These are phyloP conservation scores for Geococcyx californianus DNA, from an alignment of 2,113 vertebrate genomes.

Conservation along the genomic window DNA sequence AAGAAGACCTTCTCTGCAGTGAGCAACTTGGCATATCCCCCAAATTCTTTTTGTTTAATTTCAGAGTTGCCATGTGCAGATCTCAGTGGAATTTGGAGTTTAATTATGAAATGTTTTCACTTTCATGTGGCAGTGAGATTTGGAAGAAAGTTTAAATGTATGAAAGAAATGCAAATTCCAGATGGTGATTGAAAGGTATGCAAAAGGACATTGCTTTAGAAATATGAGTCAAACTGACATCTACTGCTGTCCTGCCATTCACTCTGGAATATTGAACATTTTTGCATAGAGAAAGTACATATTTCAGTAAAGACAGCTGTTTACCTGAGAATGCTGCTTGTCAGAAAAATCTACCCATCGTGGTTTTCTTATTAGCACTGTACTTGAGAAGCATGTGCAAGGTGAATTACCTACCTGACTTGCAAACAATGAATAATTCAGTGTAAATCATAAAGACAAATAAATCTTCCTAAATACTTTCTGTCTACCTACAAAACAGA, in stretches of 20 bases:
- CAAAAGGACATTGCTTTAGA: not conserved
- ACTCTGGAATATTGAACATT: not conserved
- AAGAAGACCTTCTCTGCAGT: not conserved
- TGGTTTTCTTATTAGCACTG: not conserved
- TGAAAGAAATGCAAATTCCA: not conserved
- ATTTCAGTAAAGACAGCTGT: not conserved
- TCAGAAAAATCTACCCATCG: not conserved
- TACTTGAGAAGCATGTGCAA: not conserved
- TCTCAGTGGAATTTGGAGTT: not conserved
- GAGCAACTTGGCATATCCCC: not conserved
- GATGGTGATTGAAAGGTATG: not conserved
- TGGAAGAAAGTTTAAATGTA: not conserved
- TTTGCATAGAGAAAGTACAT: not conserved
- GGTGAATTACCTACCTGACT: not conserved
- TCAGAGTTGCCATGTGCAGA: not conserved
- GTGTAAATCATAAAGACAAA: not conserved
- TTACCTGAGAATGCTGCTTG: not conserved
- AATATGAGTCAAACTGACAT: not conserved
- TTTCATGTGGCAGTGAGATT: not conserved
- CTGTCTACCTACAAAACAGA: not conserved
- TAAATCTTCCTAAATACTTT: not conserved
- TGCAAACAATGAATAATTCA: conserved; percentile 20
- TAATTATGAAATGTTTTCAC: not conserved
- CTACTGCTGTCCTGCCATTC: not conserved
- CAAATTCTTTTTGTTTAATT: not conserved